Percentiles rank a stretch among this genome's conserved stretches.
phyloP scores from a whole-genome alignment of 1,140 invertebrate species.

The Palaemon carinicauda region DNA sequence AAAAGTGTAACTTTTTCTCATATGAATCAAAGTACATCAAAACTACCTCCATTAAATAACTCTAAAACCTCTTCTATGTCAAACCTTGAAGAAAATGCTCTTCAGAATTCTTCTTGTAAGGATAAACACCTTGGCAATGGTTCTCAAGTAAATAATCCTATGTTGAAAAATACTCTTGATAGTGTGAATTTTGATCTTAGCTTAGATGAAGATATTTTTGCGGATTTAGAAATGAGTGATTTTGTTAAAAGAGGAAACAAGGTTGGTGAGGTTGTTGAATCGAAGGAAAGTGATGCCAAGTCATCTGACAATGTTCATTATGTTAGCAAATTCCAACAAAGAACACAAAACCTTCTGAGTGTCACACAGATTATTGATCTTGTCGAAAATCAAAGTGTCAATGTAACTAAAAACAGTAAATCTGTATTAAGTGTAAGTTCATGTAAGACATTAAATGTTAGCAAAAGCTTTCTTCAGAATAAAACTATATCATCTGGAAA shows the following conservation, averaged over 20 bases:
- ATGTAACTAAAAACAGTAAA: no score
- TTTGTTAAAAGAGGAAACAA: neutral
- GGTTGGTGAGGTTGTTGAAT: neutral
- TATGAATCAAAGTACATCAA: no score
- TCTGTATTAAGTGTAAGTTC: no score
- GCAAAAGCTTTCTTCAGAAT: no score
- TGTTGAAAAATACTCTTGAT: neutral
- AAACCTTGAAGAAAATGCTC: no score
- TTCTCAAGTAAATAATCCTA: neutral
- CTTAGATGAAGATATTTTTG: slow-evolving; percentile 29
- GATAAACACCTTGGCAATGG: neutral
- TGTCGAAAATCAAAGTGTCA: neutral
- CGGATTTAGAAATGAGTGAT: neutral
- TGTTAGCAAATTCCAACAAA: neutral
- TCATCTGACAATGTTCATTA: neutral
- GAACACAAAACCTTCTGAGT: neutral
- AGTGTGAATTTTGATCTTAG: neutral
- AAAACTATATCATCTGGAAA: no score
- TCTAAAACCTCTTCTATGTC: no score
- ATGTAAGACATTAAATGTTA: no score
- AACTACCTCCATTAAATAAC: no score
- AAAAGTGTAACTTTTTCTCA: no score
- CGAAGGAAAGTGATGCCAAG: neutral
- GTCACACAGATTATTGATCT: neutral
- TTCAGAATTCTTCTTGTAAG: no score